Base-by-base conservation (phyloP, 2,797 vertebrate genomes). In the Falco naumanni region DNA sequence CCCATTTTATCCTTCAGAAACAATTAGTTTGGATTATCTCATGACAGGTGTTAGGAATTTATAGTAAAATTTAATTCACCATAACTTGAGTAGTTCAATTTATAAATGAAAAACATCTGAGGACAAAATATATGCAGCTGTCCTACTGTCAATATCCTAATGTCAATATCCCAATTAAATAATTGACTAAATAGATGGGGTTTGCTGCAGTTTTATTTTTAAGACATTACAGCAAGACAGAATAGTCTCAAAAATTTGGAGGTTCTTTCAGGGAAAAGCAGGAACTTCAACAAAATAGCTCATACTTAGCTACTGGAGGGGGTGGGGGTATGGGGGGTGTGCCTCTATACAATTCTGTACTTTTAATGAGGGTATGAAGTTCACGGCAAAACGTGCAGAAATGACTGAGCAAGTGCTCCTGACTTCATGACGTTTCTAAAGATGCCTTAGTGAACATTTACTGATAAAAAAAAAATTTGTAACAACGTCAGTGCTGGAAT, bases 361-460 rank as follows among this genome's bases (percentile, higher is more conserved):
- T 71, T 94, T 75, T 43, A 45, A 4, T 11, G 7, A 68, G 19
- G 18, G 5, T 43, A 39, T 54, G 19, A 93, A 95, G 43, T 48
- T 93, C 65, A 78, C 82, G 69, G 59, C 41, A 93, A 80, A 87
- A 86, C 19, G 18, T 63, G 57, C 51, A 89, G 33, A 83, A 89
- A 85, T 45, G 22, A 69, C 89, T 84, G 87, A 78, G 47, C 65
- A 45, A 50, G 91, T 78, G 51, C 21, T 90, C 72, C 43, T 75
- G 57, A 90, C 26, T 61, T 72, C 24, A 28, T 74, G 21, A 57
- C 68, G 13, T 15, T 5, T 39, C 31, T 82, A 18, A 74, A 68
- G 37, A 83, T 39, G 93, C 43, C 57, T 87, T 24, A 90, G 71
- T 68, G 61, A 91, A 41, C 53, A 91, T 59, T 87, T 65, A 89